phyloP scores from a whole-genome alignment of 2,113 vertebrate genomes.

The Macrotus californicus region DNA sequence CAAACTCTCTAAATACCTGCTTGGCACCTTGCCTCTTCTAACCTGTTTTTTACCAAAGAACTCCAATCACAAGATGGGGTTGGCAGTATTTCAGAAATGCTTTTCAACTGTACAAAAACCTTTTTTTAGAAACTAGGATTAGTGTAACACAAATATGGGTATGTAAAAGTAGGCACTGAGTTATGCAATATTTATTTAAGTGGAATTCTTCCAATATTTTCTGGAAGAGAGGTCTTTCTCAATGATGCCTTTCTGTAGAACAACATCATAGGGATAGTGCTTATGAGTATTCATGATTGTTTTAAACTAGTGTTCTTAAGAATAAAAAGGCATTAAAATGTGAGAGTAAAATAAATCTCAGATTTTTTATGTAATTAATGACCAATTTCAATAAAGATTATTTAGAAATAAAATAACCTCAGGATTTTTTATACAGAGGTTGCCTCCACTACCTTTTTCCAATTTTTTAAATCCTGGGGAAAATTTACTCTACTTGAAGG shows the following conservation, averaged over 20 bases:
- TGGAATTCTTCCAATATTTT: conserved; percentile 72
- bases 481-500: not conserved
- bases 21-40: conserved; percentile 64
- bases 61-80: conserved; percentile 69
- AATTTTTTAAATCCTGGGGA: not conserved
- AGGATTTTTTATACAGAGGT: not conserved
- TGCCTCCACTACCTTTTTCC: not conserved
- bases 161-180: conserved; percentile 70
- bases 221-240: conserved; percentile 62
- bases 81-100: conserved; percentile 77
- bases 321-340: conserved; percentile 11
- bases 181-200: conserved; percentile 72
- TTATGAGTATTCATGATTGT: not conserved
- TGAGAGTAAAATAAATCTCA: conserved; percentile 10
- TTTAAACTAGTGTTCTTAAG: not conserved
- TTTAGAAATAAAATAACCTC: conserved; percentile 41
- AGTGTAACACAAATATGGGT: conserved; percentile 74
- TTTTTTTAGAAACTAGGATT: conserved; percentile 78
- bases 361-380: not conserved
- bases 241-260: conserved; percentile 47
- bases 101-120: conserved; percentile 71
- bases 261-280: conserved; percentile 25
- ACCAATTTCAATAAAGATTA: conserved; percentile 15
- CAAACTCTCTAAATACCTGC: conserved; percentile 42
- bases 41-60: conserved; percentile 62